Percentiles rank a stretch among this genome's conserved stretches.
phyloP scores from a whole-genome alignment of 2,797 vertebrate species.

The Glossophaga mutica region DNA sequence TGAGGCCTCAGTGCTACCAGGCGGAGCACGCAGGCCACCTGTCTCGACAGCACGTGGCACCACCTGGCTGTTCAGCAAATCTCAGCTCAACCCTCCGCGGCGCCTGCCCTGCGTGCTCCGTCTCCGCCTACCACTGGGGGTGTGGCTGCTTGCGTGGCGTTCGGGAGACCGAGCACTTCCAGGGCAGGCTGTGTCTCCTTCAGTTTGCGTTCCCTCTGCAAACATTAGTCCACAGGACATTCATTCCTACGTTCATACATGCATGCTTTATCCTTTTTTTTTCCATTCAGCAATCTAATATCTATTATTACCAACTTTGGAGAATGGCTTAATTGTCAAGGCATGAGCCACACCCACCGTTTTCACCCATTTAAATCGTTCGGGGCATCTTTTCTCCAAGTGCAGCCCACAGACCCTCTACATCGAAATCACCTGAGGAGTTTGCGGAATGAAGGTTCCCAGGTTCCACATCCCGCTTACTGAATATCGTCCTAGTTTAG shows the following conservation, averaged over 20 bases:
- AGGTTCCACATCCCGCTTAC: neutral
- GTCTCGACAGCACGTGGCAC: neutral
- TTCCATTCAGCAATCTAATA: neutral
- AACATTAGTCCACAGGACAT: neutral
- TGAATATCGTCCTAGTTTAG: neutral
- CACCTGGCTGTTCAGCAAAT: neutral
- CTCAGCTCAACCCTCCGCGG: neutral
- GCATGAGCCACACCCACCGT: neutral
- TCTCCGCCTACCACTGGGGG: fast-evolving
- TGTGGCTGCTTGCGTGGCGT: neutral
- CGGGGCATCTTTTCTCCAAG: neutral
- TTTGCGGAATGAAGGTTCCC: neutral
- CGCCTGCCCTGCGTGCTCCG: neutral
- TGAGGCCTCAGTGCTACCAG: neutral
- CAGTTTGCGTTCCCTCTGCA: neutral
- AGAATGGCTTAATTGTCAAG: neutral
- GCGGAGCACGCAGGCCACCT: neutral
- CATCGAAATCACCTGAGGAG: fast-evolving
- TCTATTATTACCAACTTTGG: neutral
- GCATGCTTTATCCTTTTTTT: neutral
- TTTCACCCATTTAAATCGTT: neutral
- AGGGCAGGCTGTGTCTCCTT: neutral
- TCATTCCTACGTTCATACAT: neutral
- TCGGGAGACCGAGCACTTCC: neutral
- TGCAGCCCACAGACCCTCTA: neutral